A percentile compares a stretch with the other conserved stretches of the same genome.
These are phyloP conservation scores for Rhinoderma darwinii DNA, from an alignment of 2,113 vertebrate species.

Conservation along the genomic window DNA sequence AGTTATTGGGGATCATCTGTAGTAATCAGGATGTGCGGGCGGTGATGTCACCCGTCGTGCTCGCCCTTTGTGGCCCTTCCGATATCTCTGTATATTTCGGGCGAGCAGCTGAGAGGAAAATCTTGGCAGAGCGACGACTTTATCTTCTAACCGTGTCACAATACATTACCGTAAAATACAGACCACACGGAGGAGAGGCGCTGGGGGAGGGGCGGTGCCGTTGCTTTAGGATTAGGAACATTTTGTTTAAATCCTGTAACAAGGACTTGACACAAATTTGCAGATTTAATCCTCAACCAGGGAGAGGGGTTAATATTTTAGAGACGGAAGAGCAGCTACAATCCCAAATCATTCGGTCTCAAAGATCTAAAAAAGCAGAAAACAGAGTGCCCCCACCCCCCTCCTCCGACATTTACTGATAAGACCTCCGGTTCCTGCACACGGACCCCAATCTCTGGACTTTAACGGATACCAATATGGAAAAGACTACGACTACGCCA, in stretches of 20 bases:
- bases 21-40: not conserved
- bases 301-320: not conserved
- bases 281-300: conserved; percentile 19
- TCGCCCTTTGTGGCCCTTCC: not conserved
- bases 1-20: too few relatives aligned
- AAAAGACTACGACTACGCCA: too few relatives aligned
- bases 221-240: conserved; percentile 38
- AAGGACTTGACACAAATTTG: conserved; percentile 41
- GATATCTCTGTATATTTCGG: not conserved
- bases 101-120: too few relatives aligned
- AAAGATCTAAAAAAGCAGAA: not conserved
- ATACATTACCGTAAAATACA: not conserved
- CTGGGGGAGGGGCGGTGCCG: not conserved
- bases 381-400: not conserved
- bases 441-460: not conserved
- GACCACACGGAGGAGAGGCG: not conserved
- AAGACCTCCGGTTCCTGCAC: not conserved
- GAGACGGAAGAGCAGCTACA: not conserved
- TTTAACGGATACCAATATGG: not conserved
- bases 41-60: not conserved
- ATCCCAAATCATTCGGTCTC: not conserved
- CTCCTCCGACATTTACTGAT: not conserved
- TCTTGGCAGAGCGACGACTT: not conserved
- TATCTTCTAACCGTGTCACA: not conserved
- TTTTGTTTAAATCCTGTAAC: conserved; percentile 43